phyloP scores from a whole-genome alignment of 2,888 invertebrate species.

The Slavum lentiscoides region DNA sequence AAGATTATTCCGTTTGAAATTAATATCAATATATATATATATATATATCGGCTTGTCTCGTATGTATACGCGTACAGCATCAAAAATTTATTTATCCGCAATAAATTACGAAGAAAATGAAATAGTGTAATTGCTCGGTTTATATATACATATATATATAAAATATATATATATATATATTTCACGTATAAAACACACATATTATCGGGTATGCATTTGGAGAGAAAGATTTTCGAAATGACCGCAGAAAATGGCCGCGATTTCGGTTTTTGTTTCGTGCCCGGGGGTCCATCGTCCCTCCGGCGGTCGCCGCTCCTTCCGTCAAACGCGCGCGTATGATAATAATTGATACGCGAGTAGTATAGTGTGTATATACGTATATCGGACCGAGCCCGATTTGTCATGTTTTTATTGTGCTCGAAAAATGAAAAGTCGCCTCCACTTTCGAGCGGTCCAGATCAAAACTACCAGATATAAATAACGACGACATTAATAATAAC shows the following conservation, averaged over 20 bases:
- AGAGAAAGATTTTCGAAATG: not conserved
- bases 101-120: constrained; percentile 33
- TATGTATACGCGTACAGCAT: no score
- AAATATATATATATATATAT: no score
- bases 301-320: no score
- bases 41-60: no score
- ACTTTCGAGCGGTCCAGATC: constrained; percentile 8
- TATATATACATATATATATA: no score
- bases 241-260: constrained; percentile 14
- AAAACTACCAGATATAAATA: constrained; percentile 42
- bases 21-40: no score
- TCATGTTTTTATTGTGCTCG: constrained; percentile 43
- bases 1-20: no score
- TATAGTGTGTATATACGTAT: constrained; percentile 23
- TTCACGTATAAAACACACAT: not conserved
- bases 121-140: constrained; percentile 29
- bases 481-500: not conserved
- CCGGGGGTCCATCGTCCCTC: no score
- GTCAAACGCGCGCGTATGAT: not conserved
- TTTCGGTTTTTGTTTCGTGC: constrained; percentile 1
- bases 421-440: constrained; percentile 46
- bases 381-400: constrained; percentile 19
- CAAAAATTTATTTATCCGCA: constrained; percentile 21
- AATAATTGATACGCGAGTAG: not conserved
- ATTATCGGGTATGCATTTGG: constrained; percentile 1